These are phyloP conservation scores for Paralichthys olivaceus DNA, from an alignment of 2,113 vertebrate species.

Conservation along the genomic window DNA sequence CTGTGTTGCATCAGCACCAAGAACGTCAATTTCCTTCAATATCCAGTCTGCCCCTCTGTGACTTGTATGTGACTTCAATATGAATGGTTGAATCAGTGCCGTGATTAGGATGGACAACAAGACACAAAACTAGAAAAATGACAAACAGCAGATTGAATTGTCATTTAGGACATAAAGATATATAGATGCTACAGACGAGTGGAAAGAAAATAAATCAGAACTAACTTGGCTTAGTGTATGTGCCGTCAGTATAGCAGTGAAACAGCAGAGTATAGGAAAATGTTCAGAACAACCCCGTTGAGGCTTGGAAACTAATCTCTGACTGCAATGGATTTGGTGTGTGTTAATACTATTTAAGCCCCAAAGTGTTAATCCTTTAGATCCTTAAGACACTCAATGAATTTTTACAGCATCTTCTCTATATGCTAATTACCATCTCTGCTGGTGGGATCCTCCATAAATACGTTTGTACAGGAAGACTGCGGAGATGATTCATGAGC, in stretches of 20 bases:
- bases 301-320: conserved; percentile 65
- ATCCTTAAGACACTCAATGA: conserved; percentile 65
- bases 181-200: background rate
- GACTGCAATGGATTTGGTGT: conserved; percentile 65
- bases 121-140: background rate
- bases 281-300: conserved; percentile 42
- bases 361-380: conserved; percentile 64
- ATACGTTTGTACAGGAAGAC: conserved; percentile 1
- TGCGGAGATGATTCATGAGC: conserved; percentile 8
- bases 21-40: background rate
- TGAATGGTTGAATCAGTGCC: background rate
- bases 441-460: conserved; percentile 9
- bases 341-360: conserved; percentile 67
- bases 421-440: conserved; percentile 49
- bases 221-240: conserved; percentile 1
- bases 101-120: background rate
- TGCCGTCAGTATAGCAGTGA: background rate
- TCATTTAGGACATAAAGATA: background rate
- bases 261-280: conserved; percentile 47
- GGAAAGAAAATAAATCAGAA: background rate
- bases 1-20: background rate
- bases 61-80: background rate
- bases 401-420: conserved; percentile 49
- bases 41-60: background rate
- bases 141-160: background rate